These are phyloP conservation scores for Clarias batrachus DNA, from an alignment of 2,113 vertebrate genomes.

Conservation along the genomic window DNA sequence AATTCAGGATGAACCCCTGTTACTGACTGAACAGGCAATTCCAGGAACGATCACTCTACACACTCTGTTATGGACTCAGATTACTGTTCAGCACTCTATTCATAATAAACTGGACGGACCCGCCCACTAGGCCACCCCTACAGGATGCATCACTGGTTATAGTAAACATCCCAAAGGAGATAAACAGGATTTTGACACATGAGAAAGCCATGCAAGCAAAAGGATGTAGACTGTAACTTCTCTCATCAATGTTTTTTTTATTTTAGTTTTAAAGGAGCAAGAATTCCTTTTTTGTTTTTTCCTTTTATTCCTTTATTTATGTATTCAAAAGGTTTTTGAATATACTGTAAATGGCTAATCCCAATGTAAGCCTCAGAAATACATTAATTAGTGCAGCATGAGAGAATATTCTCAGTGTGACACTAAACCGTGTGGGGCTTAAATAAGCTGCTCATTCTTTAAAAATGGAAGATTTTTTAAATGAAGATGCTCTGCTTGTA, in stretches of 20 bases:
- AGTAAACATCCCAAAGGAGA: constrained; percentile 14
- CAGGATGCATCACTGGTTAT: neutral
- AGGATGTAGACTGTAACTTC: neutral
- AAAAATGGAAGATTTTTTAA: neutral
- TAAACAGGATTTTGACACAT: constrained; percentile 16
- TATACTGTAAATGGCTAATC: neutral
- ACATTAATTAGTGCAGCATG: neutral
- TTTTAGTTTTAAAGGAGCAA: neutral
- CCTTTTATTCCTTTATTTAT: no score
- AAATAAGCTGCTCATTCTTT: neutral
- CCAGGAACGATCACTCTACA: neutral
- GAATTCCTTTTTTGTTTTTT: no score
- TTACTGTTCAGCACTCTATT: constrained; percentile 1
- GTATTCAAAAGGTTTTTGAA: neutral
- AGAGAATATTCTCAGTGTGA: neutral
- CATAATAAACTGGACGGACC: neutral
- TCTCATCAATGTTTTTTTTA: neutral
- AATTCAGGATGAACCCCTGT: neutral
- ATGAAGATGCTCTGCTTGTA: neutral
- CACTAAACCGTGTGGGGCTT: neutral
- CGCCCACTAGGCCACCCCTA: neutral
- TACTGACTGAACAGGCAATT: constrained; percentile 3
- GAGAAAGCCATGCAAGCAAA: neutral
- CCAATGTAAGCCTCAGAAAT: constrained; percentile 9
- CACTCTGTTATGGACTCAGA: neutral